Base-by-base conservation (phyloP, 1,140 invertebrate species). In the Micrasema minimum region DNA sequence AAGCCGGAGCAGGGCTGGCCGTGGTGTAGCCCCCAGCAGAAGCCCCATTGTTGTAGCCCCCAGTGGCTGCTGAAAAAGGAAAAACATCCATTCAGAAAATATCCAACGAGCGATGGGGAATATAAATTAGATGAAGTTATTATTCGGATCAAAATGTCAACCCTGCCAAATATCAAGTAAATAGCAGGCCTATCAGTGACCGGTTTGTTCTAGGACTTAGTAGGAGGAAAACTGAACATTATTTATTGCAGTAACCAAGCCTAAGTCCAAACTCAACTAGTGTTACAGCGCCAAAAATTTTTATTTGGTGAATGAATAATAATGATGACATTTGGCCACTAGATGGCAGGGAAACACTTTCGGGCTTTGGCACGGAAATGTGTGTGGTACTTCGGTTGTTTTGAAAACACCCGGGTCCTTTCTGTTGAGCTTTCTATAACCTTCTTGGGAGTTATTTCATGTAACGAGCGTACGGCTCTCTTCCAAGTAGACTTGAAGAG, bases 61-160 rank as follows among this genome's bases (percentile, higher is more conserved):
- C 79, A 14, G 78, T 73, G 12, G 66, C 79, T 14, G 82, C 81
- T 23, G 82, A 81, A 9, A 81, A 80, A 73, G 82, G 79, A 69
- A 51, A 23, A 51, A 51, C 5, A 45, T n/a, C n/a, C 37, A 38
- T 5, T 38, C 37, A 38, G 11, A 38, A 38, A 38, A 38, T 38
- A 38, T 38, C 14, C 10, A n/a, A n/a, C 18, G 26, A 4, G 20
- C 12, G 6, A 1, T 22, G 50, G 7, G 10, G 9, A 18, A 12
- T 51, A 7, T 0, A 10, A 18, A 26, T 51, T 11, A 22, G 20
- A 20, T 22, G 9, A 51, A 51, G 80, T 81, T 41, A 18, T 50
- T 70, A 53, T 66, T 53, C 23, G 62, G 68, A 67, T 59, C 53
- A 55, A 70, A 65, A 35, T 69, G 37, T 74, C 68, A 74, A 74